Evolutionary conservation across 2,113 vertebrate genomes (phyloP).

Genomic region (Hippocampus barbouri): DNA sequence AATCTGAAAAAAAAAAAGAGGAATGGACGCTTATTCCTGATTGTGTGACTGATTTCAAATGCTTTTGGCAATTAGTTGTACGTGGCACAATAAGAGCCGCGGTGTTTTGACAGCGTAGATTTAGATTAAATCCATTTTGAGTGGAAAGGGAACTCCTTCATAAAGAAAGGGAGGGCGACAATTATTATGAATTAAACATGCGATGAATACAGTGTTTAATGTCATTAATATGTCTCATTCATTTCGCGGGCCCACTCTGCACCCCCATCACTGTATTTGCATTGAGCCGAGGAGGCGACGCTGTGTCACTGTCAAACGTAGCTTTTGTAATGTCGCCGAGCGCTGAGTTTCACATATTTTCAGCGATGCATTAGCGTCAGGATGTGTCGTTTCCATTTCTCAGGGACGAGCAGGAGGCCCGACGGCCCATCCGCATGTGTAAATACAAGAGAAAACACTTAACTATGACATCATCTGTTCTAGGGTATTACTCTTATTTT

Average conservation of each 20-base stretch:
- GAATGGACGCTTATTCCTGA: constrained; percentile 85
- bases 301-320: constrained; percentile 69
- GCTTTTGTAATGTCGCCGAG: constrained; percentile 53
- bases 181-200: constrained; percentile 99
- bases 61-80: constrained; percentile 94
- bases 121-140: constrained; percentile 93
- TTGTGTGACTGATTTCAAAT: constrained; percentile 87
- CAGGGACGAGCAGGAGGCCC: constrained; percentile 51
- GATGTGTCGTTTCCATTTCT: constrained; percentile 64
- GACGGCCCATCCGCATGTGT: constrained; percentile 61
- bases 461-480: constrained; percentile 75
- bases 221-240: constrained; percentile 99
- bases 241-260: constrained; percentile 81
- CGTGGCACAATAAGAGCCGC: constrained; percentile 78
- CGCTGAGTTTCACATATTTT: constrained; percentile 70
- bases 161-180: constrained; percentile 79
- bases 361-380: constrained; percentile 69
- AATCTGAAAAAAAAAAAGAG: constrained; percentile 74
- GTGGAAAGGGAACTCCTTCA: constrained; percentile 91
- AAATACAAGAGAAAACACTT: constrained; percentile 79
- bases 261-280: constrained; percentile 62
- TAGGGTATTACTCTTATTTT: constrained; percentile 75
- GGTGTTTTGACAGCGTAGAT: constrained; percentile 92
- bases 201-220: constrained; percentile 89
- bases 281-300: constrained; percentile 60